Evolutionary conservation across 2,888 invertebrate species (phyloP).

Genomic region (Tribolium freemani): DNA sequence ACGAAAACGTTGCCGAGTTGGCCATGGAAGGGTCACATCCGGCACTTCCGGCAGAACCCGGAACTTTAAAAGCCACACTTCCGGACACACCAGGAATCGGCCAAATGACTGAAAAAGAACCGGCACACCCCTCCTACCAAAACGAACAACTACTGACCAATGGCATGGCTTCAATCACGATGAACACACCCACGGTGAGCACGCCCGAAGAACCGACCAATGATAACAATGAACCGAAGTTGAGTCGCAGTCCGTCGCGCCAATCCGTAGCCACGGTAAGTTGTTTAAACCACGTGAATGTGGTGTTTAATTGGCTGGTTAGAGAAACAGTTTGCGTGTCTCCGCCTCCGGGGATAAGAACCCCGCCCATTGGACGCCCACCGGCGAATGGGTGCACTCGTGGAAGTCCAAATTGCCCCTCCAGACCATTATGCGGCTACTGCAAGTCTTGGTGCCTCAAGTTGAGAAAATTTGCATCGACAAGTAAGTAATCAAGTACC

Average conservation of each 20-base stretch:
- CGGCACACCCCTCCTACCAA: slow-evolving; percentile 81
- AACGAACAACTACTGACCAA: slow-evolving; percentile 62
- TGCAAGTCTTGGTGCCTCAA: slow-evolving; percentile 99
- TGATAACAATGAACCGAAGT: background rate
- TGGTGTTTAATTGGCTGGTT: slow-evolving; percentile 40
- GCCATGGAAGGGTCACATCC: slow-evolving; percentile 88
- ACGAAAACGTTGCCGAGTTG: slow-evolving; percentile 76
- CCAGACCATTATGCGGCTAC: slow-evolving; percentile 98
- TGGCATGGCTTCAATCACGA: slow-evolving; percentile 62
- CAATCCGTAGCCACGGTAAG: slow-evolving; percentile 63
- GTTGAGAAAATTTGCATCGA: slow-evolving; percentile 99
- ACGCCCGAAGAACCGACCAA: slow-evolving; percentile 18
- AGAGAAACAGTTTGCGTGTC: slow-evolving; percentile 78
- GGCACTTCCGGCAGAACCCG: slow-evolving; percentile 90
- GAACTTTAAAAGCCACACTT: slow-evolving; percentile 90
- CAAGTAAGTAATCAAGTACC: slow-evolving; percentile 81
- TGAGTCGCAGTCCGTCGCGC: slow-evolving; percentile 46
- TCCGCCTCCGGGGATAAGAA: slow-evolving; percentile 64
- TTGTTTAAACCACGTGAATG: background rate
- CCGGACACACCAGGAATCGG: slow-evolving; percentile 87
- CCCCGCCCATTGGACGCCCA: slow-evolving; percentile 84
- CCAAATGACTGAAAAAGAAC: slow-evolving; percentile 86
- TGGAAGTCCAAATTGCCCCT: slow-evolving; percentile 98
- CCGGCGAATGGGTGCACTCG: slow-evolving; percentile 93
- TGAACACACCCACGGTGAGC: slow-evolving; percentile 51